Evolutionary conservation across 2,797 vertebrate genomes (phyloP), one percentile per base, ranked within the genome.

Genomic region (Myripristis murdjan): DNA sequence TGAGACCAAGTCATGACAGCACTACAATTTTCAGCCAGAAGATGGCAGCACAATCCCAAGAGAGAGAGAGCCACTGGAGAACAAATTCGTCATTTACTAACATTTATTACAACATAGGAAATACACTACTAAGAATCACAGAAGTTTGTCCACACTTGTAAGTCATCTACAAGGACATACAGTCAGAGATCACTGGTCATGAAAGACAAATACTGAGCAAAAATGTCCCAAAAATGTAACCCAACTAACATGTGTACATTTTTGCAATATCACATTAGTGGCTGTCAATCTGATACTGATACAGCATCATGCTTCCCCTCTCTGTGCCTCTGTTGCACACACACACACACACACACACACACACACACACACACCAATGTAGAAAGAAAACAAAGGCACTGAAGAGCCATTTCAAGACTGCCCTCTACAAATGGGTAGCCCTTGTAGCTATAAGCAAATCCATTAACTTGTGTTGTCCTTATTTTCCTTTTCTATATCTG

Each of bases 11-110:
- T 26, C n/a, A 56, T 12, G 22, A 1, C 7, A n/a, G 6, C 26
- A 14, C n/a, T 77, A 52, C 41, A 5, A 16, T 64, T 18, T 72
- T 53, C 2, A 56, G 22, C 87, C 91, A 87, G 60, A 57, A 77
- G 89, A 53, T 76, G 88, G 87, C 85, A 91, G 80, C 82, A 77
- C 14, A 85, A 51, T 22, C 6, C 1, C 0, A 1, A n/a, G n/a
- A 1, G 14, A 10, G 18, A 49, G 10, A 28, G 18, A 35, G 15
- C 0, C 6, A 2, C 49, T 5, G 49, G 87, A 69, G 84, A 71
- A 56, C 59, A 78, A 86, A 49, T 64, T 62, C 39, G 18, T 35
- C 64, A 54, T 89, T 86, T 46, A 89, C 81, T 6, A 71, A 75
- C 72, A 76, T 76, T 57, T 75, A 72, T 61, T 55, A 22, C 2